Percentiles rank a stretch among this genome's conserved stretches.
These are phyloP conservation scores for Aspiorhynchus laticeps DNA, from an alignment of 2,113 vertebrate genomes.

Conservation along the genomic window DNA sequence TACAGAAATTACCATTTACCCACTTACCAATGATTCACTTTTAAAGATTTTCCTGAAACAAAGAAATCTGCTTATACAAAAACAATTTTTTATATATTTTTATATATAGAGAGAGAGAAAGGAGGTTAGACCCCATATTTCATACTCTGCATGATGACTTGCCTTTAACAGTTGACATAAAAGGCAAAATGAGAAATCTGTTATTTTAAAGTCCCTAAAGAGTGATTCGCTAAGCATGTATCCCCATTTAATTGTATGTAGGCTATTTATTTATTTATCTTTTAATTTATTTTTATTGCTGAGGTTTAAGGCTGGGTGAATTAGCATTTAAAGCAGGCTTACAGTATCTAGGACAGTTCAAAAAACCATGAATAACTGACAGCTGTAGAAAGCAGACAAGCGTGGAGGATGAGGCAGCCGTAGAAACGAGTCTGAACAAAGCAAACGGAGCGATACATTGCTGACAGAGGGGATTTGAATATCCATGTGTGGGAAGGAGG, in stretches of 20 bases:
- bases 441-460: slow-evolving; percentile 46
- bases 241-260: slow-evolving; percentile 15
- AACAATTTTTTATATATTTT: no score
- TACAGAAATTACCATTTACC: neutral
- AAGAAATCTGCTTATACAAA: no score
- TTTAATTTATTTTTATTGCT: slow-evolving; percentile 20
- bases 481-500: slow-evolving; percentile 19
- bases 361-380: slow-evolving; percentile 51
- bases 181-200: neutral
- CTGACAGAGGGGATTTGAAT: slow-evolving; percentile 33
- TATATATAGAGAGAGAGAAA: no score
- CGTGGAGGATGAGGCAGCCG: slow-evolving; percentile 41
- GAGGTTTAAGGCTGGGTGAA: neutral
- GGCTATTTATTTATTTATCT: slow-evolving; percentile 33
- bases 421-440: slow-evolving; percentile 41
- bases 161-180: neutral
- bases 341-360: slow-evolving; percentile 43
- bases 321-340: slow-evolving; percentile 42
- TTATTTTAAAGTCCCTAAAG: neutral
- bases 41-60: no score
- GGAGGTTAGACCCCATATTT: neutral
- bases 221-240: neutral
- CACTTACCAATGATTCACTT: no score
- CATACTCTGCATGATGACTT: neutral
- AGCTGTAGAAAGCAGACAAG: slow-evolving; percentile 48